Conservation (phyloP, 2,797 vertebrate genomes). For the Acanthiza pusilla region DNA sequence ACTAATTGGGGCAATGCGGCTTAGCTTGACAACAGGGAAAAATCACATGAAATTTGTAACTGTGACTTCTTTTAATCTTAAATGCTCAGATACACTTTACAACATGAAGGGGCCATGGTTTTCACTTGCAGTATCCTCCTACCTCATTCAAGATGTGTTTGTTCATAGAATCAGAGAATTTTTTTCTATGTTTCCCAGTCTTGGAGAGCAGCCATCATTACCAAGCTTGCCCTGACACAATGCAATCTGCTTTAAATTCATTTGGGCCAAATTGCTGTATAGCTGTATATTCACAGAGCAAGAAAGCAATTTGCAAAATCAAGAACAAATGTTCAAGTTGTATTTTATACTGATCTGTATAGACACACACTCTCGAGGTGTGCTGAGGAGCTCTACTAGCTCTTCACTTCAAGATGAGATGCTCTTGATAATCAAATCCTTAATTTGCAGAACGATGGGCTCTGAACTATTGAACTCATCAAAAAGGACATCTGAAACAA, state of each 20-base stretch:
- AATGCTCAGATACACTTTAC: background rate
- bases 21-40: background rate
- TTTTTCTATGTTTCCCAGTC: background rate
- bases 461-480: background rate
- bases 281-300: background rate
- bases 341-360: background rate
- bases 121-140: background rate
- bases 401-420: background rate
- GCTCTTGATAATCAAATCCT: background rate
- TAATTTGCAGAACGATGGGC: background rate
- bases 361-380: accelerated
- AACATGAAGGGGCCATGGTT: background rate
- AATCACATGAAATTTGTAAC: background rate
- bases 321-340: background rate
- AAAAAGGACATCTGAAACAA: background rate
- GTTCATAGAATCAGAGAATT: background rate
- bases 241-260: background rate
- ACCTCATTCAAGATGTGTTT: background rate
- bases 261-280: background rate
- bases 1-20: background rate
- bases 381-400: background rate
- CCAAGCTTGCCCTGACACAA: background rate
- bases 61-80: background rate
- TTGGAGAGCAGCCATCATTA: background rate
- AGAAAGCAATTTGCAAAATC: background rate